These are phyloP conservation scores for Lithobates sylvaticus DNA, from an alignment of 2,797 vertebrate genomes.

Conservation along the genomic window DNA sequence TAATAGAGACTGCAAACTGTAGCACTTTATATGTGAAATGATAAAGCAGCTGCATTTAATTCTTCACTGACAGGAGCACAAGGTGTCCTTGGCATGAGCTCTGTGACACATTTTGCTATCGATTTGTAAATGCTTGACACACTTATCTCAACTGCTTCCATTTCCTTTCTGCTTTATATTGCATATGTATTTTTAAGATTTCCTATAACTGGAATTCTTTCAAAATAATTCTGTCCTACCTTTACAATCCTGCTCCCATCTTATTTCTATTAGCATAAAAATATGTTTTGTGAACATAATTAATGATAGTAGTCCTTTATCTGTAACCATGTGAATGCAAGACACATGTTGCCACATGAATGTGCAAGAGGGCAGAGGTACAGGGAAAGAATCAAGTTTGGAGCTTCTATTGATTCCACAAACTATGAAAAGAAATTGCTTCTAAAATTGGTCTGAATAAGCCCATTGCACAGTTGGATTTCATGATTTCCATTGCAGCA, in stretches of 20 bases:
- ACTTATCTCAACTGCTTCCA: slow-evolving; percentile 51
- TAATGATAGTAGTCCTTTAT: not conserved
- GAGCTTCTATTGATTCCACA: too few relatives aligned
- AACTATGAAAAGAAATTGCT: too few relatives aligned
- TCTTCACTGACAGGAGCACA: slow-evolving; percentile 52
- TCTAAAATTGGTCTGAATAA: too few relatives aligned
- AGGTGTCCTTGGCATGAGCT: slow-evolving; percentile 57
- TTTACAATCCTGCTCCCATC: not conserved
- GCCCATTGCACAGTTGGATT: too few relatives aligned
- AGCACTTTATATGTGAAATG: slow-evolving; percentile 46
- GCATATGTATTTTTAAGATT: slow-evolving; percentile 32
- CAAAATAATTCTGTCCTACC: not conserved
- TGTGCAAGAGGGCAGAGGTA: not conserved
- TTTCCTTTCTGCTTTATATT: slow-evolving; percentile 39
- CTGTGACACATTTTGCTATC: slow-evolving; percentile 55
- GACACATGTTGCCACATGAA: not conserved
- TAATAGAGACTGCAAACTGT: slow-evolving; percentile 26
- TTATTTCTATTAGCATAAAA: not conserved
- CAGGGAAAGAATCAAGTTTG: too few relatives aligned
- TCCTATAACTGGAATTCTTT: slow-evolving; percentile 1
- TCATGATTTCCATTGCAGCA: too few relatives aligned
- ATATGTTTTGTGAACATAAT: not conserved
- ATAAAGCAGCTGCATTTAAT: slow-evolving; percentile 52
- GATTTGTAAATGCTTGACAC: slow-evolving; percentile 55
- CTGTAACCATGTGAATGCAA: not conserved